phyloP scores from a whole-genome alignment of 2,113 vertebrate genomes.

The Paralichthys olivaceus region DNA sequence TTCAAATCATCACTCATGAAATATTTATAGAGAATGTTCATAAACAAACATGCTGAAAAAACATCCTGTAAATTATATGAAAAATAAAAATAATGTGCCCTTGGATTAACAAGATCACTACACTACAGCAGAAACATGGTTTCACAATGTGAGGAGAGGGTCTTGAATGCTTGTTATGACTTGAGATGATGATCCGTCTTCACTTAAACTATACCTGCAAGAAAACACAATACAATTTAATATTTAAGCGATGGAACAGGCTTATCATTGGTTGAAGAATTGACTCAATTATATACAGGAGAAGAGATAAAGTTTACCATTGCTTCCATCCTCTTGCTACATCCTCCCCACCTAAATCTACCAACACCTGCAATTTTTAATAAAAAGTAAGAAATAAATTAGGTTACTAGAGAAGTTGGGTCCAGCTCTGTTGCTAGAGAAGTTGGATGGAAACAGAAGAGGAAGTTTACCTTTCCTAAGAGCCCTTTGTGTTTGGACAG shows the following conservation, averaged over 20 bases:
- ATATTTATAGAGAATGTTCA: slow-evolving; percentile 27
- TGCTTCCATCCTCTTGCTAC: slow-evolving; percentile 93
- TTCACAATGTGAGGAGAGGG: slow-evolving; percentile 50
- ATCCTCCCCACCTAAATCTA: slow-evolving; percentile 91
- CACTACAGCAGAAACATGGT: slow-evolving; percentile 49
- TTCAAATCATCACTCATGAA: slow-evolving; percentile 11
- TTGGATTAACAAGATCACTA: slow-evolving; percentile 31
- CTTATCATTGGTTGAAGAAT: background rate
- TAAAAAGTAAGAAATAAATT: background rate
- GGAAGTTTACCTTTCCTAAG: slow-evolving; percentile 89
- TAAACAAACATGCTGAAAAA: slow-evolving; percentile 57
- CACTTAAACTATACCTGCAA: slow-evolving; percentile 92
- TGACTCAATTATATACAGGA: background rate
- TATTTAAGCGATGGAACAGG: background rate
- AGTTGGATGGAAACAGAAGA: background rate
- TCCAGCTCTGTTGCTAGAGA: too few species aligned
- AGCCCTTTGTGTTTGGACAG: slow-evolving; percentile 97
- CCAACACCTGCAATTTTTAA: slow-evolving; percentile 83
- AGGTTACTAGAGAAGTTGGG: background rate
- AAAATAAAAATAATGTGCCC: slow-evolving; percentile 52
- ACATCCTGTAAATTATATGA: slow-evolving; percentile 62
- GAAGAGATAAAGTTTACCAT: slow-evolving; percentile 83
- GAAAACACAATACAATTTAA: slow-evolving; percentile 18
- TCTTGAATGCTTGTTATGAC: slow-evolving; percentile 68
- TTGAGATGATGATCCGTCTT: slow-evolving; percentile 86